phyloP scores from a whole-genome alignment of 2,797 vertebrate genomes.

The Spinibarbus caldwelli region DNA sequence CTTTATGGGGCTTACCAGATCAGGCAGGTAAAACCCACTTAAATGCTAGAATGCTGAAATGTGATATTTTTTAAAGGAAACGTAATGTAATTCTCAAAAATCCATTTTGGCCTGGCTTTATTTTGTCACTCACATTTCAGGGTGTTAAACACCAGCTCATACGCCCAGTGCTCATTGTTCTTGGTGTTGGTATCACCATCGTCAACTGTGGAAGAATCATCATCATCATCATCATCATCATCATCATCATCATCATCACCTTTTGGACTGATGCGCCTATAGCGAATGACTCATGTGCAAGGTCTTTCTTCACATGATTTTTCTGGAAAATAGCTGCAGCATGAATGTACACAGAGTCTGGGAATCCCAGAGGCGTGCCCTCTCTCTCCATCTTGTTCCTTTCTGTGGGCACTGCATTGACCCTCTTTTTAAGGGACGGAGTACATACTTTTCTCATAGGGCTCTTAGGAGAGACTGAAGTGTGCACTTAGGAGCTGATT shows the following conservation, averaged over 20 bases:
- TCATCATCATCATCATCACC: constrained; percentile 54
- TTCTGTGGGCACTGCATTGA: background rate
- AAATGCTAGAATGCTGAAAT: background rate
- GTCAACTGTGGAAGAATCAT: background rate
- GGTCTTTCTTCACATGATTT: constrained; percentile 75
- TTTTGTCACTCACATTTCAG: constrained; percentile 86
- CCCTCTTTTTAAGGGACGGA: constrained; percentile 3
- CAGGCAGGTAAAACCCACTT: background rate
- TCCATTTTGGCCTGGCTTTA: background rate
- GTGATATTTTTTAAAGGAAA: constrained; percentile 1
- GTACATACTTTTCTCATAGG: background rate
- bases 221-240: background rate
- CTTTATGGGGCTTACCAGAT: background rate
- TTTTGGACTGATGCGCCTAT: constrained; percentile 65
- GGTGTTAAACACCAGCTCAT: constrained; percentile 86
- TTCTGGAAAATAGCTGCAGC: constrained; percentile 87
- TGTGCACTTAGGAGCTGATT: background rate
- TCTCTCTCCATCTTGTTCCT: constrained; percentile 7
- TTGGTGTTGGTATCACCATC: constrained; percentile 49
- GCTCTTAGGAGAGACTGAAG: background rate
- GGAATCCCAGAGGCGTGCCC: constrained; percentile 17
- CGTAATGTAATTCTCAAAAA: background rate
- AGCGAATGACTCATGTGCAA: constrained; percentile 70
- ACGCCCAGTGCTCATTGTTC: constrained; percentile 74
- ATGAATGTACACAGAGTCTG: constrained; percentile 79